These are phyloP conservation scores for Aleiodes alternator DNA, from an alignment of 2,888 invertebrate genomes.

Conservation along the genomic window DNA sequence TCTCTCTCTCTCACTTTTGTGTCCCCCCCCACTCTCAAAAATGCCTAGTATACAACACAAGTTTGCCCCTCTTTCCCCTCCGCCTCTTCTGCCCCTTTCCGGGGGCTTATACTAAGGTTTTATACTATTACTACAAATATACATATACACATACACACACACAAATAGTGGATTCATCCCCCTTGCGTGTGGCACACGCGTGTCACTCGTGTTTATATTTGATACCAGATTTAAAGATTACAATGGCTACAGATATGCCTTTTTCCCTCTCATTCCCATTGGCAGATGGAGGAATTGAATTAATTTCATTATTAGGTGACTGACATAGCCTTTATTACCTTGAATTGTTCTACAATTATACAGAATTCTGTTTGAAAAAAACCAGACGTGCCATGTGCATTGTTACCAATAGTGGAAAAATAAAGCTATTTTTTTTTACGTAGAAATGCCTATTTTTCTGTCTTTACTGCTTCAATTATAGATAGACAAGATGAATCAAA, in stretches of 20 bases:
- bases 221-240: slow-evolving; percentile 7
- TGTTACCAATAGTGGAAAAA: too few relatives aligned
- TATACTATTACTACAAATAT: slow-evolving; percentile 10
- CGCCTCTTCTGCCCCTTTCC: slow-evolving; percentile 45
- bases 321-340: too few relatives aligned
- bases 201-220: slow-evolving; percentile 32
- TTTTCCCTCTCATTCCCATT: not conserved
- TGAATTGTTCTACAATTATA: too few relatives aligned
- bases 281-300: too few relatives aligned
- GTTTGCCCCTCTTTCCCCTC: slow-evolving; percentile 58
- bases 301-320: too few relatives aligned
- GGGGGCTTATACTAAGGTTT: slow-evolving; percentile 16
- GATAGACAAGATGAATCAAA: too few relatives aligned
- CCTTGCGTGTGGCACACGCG: slow-evolving; percentile 23
- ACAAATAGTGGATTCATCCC: slow-evolving; percentile 26
- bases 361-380: too few relatives aligned
- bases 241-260: not conserved
- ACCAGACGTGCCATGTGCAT: too few relatives aligned
- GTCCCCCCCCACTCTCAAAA: slow-evolving; percentile 43
- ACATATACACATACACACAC: too few relatives aligned
- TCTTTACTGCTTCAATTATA: too few relatives aligned
- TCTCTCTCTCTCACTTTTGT: slow-evolving; percentile 48
- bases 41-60: slow-evolving; percentile 22
- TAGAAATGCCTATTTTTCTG: too few relatives aligned
- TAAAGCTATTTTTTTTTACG: not conserved